phyloP scores from a whole-genome alignment of 2,113 vertebrate species.

The Rhegmatorhina hoffmannsi region DNA sequence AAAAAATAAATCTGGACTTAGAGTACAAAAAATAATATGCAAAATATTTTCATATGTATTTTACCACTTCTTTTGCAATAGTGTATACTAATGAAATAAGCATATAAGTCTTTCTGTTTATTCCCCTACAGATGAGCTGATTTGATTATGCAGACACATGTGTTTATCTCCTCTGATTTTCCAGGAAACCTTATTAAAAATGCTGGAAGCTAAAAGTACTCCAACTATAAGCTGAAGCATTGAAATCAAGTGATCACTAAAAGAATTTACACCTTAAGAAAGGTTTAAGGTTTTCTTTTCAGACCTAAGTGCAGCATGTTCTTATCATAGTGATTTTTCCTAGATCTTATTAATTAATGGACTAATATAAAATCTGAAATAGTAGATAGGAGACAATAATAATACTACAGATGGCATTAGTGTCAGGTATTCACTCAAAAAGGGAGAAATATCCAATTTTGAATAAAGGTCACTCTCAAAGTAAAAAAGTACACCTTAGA shows the following conservation, averaged over 20 bases:
- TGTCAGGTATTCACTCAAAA: background rate
- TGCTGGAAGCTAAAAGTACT: background rate
- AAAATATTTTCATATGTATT: background rate
- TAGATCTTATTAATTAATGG: slow-evolving; percentile 15
- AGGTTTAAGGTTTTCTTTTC: slow-evolving; percentile 14
- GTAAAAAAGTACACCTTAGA: background rate
- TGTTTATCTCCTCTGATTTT: background rate
- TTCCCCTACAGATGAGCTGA: background rate
- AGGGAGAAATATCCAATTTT: background rate
- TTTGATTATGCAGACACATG: background rate
- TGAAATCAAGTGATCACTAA: background rate
- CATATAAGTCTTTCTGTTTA: background rate
- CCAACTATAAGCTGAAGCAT: background rate
- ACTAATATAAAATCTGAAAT: background rate
- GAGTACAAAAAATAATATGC: background rate
- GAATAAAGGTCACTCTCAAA: background rate
- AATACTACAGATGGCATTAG: background rate
- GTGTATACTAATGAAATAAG: background rate
- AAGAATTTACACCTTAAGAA: background rate
- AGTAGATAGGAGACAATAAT: background rate
- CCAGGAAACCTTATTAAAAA: background rate
- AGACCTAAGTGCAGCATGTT: background rate
- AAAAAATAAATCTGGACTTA: background rate
- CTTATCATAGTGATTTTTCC: background rate
- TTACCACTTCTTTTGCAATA: background rate